phyloP scores from a whole-genome alignment of 2,113 vertebrate species.

The Corydoras maculifer region DNA sequence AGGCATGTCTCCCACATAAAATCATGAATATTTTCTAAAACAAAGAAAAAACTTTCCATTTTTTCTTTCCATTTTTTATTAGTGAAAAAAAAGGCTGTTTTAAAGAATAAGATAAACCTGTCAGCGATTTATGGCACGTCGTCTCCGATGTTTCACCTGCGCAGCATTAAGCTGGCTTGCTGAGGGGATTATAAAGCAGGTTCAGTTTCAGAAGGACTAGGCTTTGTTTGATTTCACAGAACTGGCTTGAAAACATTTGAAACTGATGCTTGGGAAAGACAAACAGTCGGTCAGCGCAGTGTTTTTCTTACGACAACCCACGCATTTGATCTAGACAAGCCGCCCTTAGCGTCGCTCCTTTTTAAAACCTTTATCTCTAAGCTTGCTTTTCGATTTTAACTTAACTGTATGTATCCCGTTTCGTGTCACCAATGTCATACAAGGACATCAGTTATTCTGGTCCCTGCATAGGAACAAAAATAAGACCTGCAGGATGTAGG shows the following conservation, averaged over 20 bases:
- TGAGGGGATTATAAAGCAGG: slow-evolving; percentile 10
- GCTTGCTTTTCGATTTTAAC: slow-evolving; percentile 13
- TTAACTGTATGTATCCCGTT: background rate
- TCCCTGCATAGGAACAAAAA: slow-evolving; percentile 10
- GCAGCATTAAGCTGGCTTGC: background rate
- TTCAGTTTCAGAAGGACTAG: background rate
- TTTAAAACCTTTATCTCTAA: background rate
- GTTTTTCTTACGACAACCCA: slow-evolving; percentile 9
- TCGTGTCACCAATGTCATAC: background rate
- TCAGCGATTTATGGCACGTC: background rate
- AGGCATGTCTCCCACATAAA: no score
- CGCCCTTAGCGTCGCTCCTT: background rate
- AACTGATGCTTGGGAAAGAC: slow-evolving; percentile 23
- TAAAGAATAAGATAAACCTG: slow-evolving; percentile 8
- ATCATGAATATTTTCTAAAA: no score
- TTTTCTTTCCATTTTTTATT: no score
- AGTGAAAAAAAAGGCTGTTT: background rate
- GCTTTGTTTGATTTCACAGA: slow-evolving; percentile 19
- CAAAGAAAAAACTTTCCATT: no score
- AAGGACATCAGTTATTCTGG: slow-evolving; percentile 2
- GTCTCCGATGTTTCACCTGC: slow-evolving; percentile 12
- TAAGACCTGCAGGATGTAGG: background rate
- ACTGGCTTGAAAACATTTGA: slow-evolving; percentile 26
- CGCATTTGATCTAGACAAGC: slow-evolving; percentile 29
- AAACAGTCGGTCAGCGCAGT: slow-evolving; percentile 12